Evolutionary conservation across 2,797 vertebrate species (phyloP).

Genomic region (Coracias cyanogaster): DNA sequence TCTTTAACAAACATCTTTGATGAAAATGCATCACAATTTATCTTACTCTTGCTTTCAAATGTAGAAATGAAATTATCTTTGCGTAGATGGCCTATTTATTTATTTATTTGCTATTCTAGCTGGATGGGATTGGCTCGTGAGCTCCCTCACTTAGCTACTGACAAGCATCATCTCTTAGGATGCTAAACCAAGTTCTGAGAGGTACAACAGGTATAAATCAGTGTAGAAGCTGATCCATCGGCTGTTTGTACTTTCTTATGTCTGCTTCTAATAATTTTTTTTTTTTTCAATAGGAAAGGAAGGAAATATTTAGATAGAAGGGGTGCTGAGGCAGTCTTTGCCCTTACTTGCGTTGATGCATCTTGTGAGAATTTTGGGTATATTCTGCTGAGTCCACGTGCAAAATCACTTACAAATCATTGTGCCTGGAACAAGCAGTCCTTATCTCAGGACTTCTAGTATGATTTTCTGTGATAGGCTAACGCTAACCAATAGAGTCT

Average conservation of each 20-base stretch:
- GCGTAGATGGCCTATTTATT: not conserved
- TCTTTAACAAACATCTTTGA: not conserved
- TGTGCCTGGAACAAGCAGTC: not conserved
- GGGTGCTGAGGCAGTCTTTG: not conserved
- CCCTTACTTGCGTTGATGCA: rapidly evolving
- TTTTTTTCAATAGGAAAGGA: not conserved
- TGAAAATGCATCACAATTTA: not conserved
- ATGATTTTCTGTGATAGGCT: not conserved
- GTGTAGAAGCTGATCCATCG: not conserved
- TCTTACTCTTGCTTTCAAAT: not conserved
- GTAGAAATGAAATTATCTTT: not conserved
- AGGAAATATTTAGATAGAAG: not conserved
- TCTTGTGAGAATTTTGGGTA: not conserved
- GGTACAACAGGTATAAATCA: not conserved
- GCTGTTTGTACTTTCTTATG: not conserved
- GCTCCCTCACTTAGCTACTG: not conserved
- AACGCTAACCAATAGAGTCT: not conserved
- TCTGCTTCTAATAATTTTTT: not conserved
- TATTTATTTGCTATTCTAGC: not conserved
- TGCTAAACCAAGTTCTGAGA: not conserved
- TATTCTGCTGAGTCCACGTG: not conserved
- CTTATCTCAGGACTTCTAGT: not conserved
- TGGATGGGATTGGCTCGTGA: not conserved
- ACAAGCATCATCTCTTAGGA: not conserved
- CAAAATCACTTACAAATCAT: not conserved